Base-by-base conservation (phyloP, 2,113 vertebrate species). In the Syngnathus scovelli region DNA sequence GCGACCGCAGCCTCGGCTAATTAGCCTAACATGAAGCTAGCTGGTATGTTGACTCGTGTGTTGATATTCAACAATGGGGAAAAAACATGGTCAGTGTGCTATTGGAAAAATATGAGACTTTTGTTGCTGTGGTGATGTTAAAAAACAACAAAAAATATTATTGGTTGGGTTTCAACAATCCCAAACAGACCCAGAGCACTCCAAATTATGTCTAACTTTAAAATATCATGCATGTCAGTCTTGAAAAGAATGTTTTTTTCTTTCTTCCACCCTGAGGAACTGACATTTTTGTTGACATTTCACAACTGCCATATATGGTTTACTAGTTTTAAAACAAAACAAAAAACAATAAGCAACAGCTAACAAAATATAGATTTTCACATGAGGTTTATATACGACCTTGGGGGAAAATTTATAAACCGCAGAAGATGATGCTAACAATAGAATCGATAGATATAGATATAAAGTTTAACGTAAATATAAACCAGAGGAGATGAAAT, bases 61-160 rank as follows among this genome's bases (percentile, higher is more conserved):
- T 79, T 88, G 85, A 87, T 79, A 86, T 88, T 86, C 80, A 85
- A 46, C 68, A 79, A n/a, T 27, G 61, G 59, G 48, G 72, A 78
- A 75, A 21, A 56, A 56, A 56, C 54, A 36, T 7, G 13, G 13
- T 56, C 2, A 27, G 27, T 4, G 5, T 1, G 12, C 12, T 36
- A 33, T 33, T 33, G 12, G 4, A 56, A 15, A 33, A 23, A 3
- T n/a, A 56, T 33, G 10, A 72, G 36, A 77, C 38, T n/a, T 41
- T 41, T 61, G 37, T 61, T 19, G 37, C 18, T 18, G 21, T 55
- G 15, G 12, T 33, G 27, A 27, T 27, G 27, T 27, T 27, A 27
- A 27, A 27, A 12, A 23, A 21, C 19, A 10, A 21, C 1, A 9
- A 21, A 33, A 56, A 16, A 6, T 56, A 56, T 56, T 15, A 56